Conservation (phyloP, 2,113 vertebrate species). For the Oxygymnocypris stewartii region DNA sequence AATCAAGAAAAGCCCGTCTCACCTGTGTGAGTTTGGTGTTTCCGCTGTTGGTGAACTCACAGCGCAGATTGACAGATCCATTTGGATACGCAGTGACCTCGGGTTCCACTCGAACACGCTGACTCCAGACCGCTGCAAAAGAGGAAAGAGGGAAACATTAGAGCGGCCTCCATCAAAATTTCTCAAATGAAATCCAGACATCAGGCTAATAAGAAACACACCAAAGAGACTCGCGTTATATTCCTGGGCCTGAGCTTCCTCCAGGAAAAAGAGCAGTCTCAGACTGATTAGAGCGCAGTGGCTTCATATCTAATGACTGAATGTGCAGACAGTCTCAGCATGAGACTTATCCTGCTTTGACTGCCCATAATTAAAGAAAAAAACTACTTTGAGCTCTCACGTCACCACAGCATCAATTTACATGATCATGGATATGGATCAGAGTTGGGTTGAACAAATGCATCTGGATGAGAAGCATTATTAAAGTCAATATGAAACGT, state of each 20-base stretch:
- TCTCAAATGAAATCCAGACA: not conserved
- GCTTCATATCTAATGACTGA: constrained; percentile 16
- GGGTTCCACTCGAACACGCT: constrained; percentile 69
- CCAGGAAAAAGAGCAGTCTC: not conserved
- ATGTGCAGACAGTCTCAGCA: constrained; percentile 6
- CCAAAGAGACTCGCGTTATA: not conserved
- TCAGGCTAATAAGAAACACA: constrained; percentile 28
- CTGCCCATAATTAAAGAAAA: constrained; percentile 27
- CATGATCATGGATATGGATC: constrained; percentile 1
- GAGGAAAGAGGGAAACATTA: not conserved
- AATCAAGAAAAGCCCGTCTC: not conserved
- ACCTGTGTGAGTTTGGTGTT: constrained; percentile 75
- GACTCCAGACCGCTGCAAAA: constrained; percentile 60
- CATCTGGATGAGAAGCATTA: not conserved
- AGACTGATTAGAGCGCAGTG: constrained; percentile 23
- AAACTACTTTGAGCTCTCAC: not conserved
- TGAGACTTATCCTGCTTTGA: constrained; percentile 36
- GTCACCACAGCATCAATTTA: constrained; percentile 3
- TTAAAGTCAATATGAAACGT: not conserved
- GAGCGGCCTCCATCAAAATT: not conserved
- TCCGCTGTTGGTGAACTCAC: constrained; percentile 66
- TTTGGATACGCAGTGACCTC: constrained; percentile 72
- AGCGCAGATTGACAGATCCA: constrained; percentile 68
- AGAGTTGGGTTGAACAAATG: constrained; percentile 6
- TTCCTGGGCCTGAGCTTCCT: constrained; percentile 12